phyloP scores from a whole-genome alignment of 2,797 vertebrate species.

The Typhlichthys eigenmanni region DNA sequence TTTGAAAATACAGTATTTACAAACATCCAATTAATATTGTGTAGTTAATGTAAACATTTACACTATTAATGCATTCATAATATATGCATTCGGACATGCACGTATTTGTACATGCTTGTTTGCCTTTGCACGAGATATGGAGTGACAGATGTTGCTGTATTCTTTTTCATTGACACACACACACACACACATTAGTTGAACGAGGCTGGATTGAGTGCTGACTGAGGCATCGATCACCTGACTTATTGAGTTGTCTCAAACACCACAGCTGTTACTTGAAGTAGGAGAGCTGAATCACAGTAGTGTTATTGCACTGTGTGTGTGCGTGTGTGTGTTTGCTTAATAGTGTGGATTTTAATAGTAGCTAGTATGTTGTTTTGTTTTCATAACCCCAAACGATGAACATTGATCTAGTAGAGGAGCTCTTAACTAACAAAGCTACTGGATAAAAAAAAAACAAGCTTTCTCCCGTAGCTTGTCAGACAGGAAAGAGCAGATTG shows the following conservation, averaged over 20 bases:
- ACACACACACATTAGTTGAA: conserved; percentile 10
- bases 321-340: neutral
- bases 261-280: conserved; percentile 12
- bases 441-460: neutral
- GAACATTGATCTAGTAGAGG: conserved; percentile 19
- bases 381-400: too few relatives aligned
- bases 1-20: too few relatives aligned
- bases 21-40: neutral
- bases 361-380: too few relatives aligned
- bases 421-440: conserved; percentile 49
- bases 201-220: conserved; percentile 11
- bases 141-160: conserved; percentile 53
- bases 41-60: neutral
- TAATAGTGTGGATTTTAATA: neutral
- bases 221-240: conserved; percentile 14
- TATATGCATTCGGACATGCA: neutral
- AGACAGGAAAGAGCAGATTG: conserved; percentile 35
- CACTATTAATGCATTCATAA: neutral
- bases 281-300: neutral
- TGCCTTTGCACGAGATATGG: conserved; percentile 28
- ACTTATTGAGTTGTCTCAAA: conserved; percentile 26
- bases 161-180: conserved; percentile 28
- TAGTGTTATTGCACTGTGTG: neutral
- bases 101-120: conserved; percentile 19
- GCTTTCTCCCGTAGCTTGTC: conserved; percentile 18